A percentile compares a stretch with the other conserved stretches of the same genome.
Evolutionary conservation across 2,888 invertebrate genomes (phyloP).

Genomic region (Anaspis maculata): DNA sequence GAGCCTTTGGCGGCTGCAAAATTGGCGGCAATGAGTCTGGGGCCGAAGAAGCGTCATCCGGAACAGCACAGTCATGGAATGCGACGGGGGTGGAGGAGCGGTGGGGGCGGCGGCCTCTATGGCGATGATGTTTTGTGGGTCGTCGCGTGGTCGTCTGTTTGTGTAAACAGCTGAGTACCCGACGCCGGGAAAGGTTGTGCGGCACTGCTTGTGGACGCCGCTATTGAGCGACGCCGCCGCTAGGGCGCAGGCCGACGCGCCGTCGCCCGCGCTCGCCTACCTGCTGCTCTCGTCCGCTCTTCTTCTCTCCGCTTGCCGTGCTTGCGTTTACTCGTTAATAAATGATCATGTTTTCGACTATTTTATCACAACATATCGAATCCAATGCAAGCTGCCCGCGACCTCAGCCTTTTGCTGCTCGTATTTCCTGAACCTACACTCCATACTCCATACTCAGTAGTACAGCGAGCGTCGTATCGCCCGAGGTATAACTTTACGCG

Average conservation of each 20-base stretch:
- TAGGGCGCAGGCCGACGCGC: slow-evolving; percentile 38
- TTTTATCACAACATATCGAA: slow-evolving; percentile 21
- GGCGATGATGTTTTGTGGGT: not conserved
- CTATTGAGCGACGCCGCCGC: slow-evolving; percentile 42
- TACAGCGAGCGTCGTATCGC: no score
- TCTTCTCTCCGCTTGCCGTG: slow-evolving; percentile 13
- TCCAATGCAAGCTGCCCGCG: slow-evolving; percentile 2
- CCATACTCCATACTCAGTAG: no score
- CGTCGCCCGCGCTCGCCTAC: slow-evolving; percentile 37
- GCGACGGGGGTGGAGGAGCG: no score
- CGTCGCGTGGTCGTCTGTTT: slow-evolving; percentile 24
- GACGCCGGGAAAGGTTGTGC: slow-evolving; percentile 41
- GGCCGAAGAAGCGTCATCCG: no score
- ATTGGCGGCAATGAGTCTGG: no score
- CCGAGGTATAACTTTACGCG: no score
- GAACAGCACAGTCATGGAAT: no score
- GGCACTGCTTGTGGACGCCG: slow-evolving; percentile 39
- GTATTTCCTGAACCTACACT: no score
- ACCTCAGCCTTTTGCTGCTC: not conserved
- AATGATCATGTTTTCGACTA: slow-evolving; percentile 32
- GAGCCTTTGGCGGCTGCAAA: no score
- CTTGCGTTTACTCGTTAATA: slow-evolving; percentile 31
- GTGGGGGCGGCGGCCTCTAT: not conserved
- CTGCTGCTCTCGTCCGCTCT: slow-evolving; percentile 35
- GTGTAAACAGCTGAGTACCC: slow-evolving; percentile 36